phyloP scores from a whole-genome alignment of 2,888 invertebrate genomes.

The Drosophila sordidula region DNA sequence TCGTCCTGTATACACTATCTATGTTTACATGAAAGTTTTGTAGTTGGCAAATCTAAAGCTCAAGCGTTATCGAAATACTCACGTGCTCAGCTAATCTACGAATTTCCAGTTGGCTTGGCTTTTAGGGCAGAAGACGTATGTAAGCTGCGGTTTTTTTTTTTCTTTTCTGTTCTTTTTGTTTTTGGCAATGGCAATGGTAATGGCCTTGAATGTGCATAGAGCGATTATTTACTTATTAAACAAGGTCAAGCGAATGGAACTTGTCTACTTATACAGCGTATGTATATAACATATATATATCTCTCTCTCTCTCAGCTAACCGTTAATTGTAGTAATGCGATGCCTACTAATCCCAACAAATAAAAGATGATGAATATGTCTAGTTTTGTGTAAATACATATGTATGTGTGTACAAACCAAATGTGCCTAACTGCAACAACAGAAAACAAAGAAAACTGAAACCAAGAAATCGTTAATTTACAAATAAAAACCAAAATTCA shows the following conservation, averaged over 20 bases:
- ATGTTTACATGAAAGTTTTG: neutral
- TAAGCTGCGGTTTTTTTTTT: conserved; percentile 56
- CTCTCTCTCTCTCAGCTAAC: conserved; percentile 21
- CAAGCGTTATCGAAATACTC: conserved; percentile 13
- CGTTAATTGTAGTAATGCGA: conserved; percentile 50
- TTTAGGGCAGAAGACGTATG: conserved; percentile 59
- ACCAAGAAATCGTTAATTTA: conserved; percentile 5
- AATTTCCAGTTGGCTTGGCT: conserved; percentile 79
- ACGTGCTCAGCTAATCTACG: conserved; percentile 64
- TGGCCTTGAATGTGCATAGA: conserved; percentile 56
- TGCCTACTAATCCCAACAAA: conserved; percentile 62
- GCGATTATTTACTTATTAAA: conserved; percentile 1
- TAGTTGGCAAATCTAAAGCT: conserved; percentile 27
- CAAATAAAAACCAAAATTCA: neutral
- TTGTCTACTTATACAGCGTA: conserved; percentile 8
- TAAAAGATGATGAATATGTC: conserved; percentile 77
- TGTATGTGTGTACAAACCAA: conserved; percentile 4
- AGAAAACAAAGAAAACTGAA: conserved; percentile 38
- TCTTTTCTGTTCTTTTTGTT: conserved; percentile 19
- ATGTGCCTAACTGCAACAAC: conserved; percentile 54
- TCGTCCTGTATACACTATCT: neutral
- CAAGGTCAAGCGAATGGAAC: conserved; percentile 22
- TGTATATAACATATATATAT: conserved; percentile 18
- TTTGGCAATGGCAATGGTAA: conserved; percentile 46
- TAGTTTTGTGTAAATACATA: conserved; percentile 73